Evolutionary conservation across 2,888 invertebrate genomes (phyloP), one percentile per base, ranked within the genome.

Genomic region (Torymus texanus): DNA sequence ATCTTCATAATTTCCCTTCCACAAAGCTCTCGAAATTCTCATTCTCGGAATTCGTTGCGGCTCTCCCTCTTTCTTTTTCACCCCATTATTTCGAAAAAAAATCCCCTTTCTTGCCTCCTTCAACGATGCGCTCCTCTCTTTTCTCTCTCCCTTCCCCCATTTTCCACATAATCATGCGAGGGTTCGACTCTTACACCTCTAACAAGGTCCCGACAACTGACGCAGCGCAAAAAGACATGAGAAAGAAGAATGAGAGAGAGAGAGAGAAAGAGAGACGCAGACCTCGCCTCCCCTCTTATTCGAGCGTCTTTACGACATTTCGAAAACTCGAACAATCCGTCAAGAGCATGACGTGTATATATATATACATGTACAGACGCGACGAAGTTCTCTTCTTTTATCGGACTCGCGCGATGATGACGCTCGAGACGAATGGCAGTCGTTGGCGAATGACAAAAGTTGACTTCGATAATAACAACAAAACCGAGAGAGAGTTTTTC

Each of bases 281-380:
- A 55, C 13, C 50, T 21, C 29, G 0, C 56, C 18, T 11, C 58
- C 18, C 50, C 51, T 24, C 50, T 13, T 53, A n/a, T 53, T 21
- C 50, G 12, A 56, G 58, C 56, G 50, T 56, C 50, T 53, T 41
- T 29, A 14, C n/a, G 58, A 24, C 8, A 11, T 41, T 63, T 56
- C 21, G 55, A 74, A 74, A 74, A 58, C 58, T 65, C 16, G 58
- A 59, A 51, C 58, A 50, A 74, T 74, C 14, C 21, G 50, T 74
- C 65, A 74, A n/a, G 8, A 41, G 8, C 41, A 8, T 8, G 41
- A 5, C 41, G 41, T 41, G 10, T 41, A 41, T 29, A 29, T 41
- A 41, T 29, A 29, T 41, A 41, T 41, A 41, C 21, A 21, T 21
- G 21, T 21, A 21, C 21, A 21, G 21, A 41, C 8, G 8, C 41